Conservation (phyloP, 92 coral and sea anemone species). For the Paragorgia papillata region DNA sequence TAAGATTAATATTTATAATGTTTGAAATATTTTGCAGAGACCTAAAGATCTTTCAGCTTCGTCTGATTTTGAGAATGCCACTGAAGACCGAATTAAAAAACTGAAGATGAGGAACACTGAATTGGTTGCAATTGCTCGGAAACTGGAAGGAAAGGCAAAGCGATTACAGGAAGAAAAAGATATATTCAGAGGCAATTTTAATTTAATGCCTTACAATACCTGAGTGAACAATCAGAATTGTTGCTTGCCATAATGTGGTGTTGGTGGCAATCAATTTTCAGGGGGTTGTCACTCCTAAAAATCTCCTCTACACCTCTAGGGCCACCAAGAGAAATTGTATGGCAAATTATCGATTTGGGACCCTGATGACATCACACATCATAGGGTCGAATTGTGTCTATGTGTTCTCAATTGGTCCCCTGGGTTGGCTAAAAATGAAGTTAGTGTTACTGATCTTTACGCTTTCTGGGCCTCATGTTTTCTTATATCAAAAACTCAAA, state of each 20-base stretch:
- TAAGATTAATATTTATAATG: too few relatives aligned
- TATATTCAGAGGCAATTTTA: slow-evolving; percentile 59
- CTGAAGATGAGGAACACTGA: slow-evolving; percentile 94
- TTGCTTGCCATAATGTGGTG: background rate
- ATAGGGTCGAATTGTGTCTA: too few relatives aligned
- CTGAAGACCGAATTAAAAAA: slow-evolving; percentile 89
- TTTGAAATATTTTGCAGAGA: slow-evolving; percentile 1
- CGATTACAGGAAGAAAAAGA: slow-evolving; percentile 91
- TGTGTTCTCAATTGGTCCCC: too few relatives aligned
- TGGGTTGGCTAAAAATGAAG: too few relatives aligned
- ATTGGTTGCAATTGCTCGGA: slow-evolving; percentile 94
- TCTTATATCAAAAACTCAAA: too few relatives aligned
- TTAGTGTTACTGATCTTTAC: too few relatives aligned
- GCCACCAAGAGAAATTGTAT: too few relatives aligned
- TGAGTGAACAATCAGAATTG: background rate
- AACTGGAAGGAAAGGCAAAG: slow-evolving; percentile 96
- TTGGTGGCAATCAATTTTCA: background rate
- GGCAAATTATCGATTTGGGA: too few relatives aligned
- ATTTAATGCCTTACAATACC: background rate
- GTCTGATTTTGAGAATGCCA: slow-evolving; percentile 50
- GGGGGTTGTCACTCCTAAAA: background rate
- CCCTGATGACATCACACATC: too few relatives aligned
- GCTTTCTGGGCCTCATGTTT: too few relatives aligned
- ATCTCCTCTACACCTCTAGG: too few relatives aligned
- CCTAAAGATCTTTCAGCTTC: slow-evolving; percentile 15